Conservation (phyloP, 2,113 vertebrate genomes). For the Rhabdornis inornatus region DNA sequence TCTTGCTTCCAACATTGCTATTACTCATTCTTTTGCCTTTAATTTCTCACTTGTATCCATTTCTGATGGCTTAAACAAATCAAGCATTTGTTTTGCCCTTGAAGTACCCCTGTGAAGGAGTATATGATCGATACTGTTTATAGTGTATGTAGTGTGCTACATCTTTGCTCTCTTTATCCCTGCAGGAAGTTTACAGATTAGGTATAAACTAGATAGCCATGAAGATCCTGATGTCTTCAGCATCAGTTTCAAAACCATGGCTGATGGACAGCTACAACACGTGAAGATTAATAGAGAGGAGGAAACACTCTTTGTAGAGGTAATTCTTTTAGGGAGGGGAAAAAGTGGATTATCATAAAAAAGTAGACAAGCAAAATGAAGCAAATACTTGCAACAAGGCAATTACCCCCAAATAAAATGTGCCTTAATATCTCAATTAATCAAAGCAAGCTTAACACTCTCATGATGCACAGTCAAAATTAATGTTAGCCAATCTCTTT, state of each 20-base stretch:
- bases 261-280: constrained; percentile 77
- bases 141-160: neutral
- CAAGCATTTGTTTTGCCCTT: neutral
- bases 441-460: neutral
- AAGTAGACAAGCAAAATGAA: neutral
- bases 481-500: neutral
- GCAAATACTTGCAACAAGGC: neutral
- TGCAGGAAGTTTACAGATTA: constrained; percentile 82
- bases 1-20: neutral
- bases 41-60: neutral
- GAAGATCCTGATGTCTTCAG: constrained; percentile 74
- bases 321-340: neutral
- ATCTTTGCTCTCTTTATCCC: neutral
- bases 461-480: neutral
- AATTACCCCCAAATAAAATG: neutral
- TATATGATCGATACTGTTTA: neutral
- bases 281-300: constrained; percentile 77
- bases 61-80: neutral
- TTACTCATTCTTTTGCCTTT: neutral
- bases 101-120: neutral
- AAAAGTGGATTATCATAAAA: neutral
- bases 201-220: constrained; percentile 77
- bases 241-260: constrained; percentile 73
- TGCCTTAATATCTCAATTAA: neutral
- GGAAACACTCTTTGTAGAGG: constrained; percentile 74